Conservation (phyloP, 2,113 vertebrate genomes). For the Microcebus ravelobensis region DNA sequence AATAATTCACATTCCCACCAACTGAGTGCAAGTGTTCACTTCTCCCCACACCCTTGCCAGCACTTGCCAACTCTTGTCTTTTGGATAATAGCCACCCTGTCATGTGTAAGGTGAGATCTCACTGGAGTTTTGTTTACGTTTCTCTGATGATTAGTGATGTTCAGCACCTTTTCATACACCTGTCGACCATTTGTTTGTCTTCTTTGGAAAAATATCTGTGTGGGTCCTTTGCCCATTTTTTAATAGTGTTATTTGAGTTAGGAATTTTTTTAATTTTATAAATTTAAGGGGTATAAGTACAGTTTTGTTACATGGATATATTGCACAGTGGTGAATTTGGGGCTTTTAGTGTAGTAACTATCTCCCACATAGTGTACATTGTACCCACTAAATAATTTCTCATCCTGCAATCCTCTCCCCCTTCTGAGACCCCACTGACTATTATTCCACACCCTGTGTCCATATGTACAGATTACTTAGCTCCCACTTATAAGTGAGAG, state of each 20-base stretch:
- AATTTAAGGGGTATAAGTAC: too few species aligned
- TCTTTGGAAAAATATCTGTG: background rate
- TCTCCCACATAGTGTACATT: too few species aligned
- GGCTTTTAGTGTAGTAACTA: too few species aligned
- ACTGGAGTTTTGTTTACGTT: background rate
- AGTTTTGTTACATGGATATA: too few species aligned
- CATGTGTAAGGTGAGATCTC: background rate
- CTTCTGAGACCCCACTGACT: too few species aligned
- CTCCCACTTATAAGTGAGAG: background rate
- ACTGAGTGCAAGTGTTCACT: background rate
- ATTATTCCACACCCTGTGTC: too few species aligned
- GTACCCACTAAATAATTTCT: too few species aligned
- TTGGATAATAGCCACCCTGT: background rate
- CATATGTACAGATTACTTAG: too few species aligned
- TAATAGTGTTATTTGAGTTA: background rate
- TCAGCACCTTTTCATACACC: background rate
- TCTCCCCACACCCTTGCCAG: background rate
- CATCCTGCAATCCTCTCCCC: too few species aligned
- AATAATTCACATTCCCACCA: background rate
- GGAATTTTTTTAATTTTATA: too few species aligned
- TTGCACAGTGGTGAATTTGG: too few species aligned
- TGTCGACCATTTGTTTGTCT: background rate
- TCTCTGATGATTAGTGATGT: background rate
- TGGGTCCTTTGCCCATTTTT: background rate
- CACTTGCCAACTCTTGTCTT: background rate